phyloP scores from a whole-genome alignment of 2,113 vertebrate species.

The Engraulis encrasicolus region DNA sequence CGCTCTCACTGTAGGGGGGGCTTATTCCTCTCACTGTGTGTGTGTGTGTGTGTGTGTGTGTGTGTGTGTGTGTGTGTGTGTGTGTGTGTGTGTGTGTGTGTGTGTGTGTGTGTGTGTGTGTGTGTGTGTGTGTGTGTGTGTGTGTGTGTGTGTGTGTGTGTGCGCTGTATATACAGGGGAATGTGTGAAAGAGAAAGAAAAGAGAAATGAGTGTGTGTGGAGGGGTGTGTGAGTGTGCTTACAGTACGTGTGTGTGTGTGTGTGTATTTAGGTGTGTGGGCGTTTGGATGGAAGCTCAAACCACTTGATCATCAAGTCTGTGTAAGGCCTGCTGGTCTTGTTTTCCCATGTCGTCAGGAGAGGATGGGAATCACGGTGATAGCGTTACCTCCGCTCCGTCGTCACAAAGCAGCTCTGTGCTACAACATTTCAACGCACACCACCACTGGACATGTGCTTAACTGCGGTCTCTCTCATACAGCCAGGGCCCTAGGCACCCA shows the following conservation, averaged over 20 bases:
- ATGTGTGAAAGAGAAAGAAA: too few relatives aligned
- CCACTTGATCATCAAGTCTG: neutral
- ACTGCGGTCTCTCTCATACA: neutral
- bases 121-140: neutral
- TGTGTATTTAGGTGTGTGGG: constrained; percentile 15
- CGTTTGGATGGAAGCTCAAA: neutral
- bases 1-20: too few relatives aligned
- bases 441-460: neutral
- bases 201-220: constrained; percentile 46
- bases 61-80: constrained; percentile 13
- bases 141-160: constrained; percentile 15
- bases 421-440: neutral
- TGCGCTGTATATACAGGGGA: too few relatives aligned
- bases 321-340: neutral
- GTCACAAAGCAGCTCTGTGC: neutral
- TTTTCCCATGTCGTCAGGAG: neutral
- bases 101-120: constrained; percentile 27
- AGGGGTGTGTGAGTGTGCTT: constrained; percentile 17
- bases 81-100: constrained; percentile 44
- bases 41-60: neutral
- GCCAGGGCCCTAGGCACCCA: neutral
- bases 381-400: constrained; percentile 11
- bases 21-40: neutral
- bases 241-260: neutral
- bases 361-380: neutral